A percentile compares a stretch with the other conserved stretches of the same genome.
phyloP scores from a whole-genome alignment of 2,888 invertebrate genomes.

The Phania funesta region DNA sequence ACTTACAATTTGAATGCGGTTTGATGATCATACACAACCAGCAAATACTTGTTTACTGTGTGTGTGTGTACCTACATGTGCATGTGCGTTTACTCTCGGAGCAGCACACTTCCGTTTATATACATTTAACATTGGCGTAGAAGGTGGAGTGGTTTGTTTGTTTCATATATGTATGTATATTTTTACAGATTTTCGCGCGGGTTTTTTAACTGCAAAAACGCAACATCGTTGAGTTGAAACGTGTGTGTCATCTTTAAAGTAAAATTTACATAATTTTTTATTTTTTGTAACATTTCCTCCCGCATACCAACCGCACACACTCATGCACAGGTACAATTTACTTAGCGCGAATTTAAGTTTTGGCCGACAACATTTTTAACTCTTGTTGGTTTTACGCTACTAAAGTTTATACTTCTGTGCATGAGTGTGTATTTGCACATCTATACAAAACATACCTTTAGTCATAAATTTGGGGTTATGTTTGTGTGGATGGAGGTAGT shows the following conservation, averaged over 20 bases:
- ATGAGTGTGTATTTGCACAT: background rate
- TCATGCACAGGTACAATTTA: slow-evolving; percentile 7
- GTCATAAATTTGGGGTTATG: slow-evolving; percentile 32
- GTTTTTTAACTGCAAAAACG: slow-evolving; percentile 23
- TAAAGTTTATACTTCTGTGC: background rate
- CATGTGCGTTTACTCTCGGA: background rate
- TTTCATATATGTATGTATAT: slow-evolving; percentile 14
- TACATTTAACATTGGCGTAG: slow-evolving; percentile 32
- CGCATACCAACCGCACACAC: background rate
- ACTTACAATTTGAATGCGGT: background rate
- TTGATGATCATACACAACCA: slow-evolving; percentile 16
- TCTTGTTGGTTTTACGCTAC: slow-evolving; percentile 15
- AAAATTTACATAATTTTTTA: slow-evolving; percentile 40
- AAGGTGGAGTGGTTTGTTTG: slow-evolving; percentile 9
- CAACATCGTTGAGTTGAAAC: slow-evolving; percentile 30
- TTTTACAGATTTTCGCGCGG: slow-evolving; percentile 51
- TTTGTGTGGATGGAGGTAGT: background rate
- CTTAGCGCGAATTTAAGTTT: slow-evolving; percentile 30
- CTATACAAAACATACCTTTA: slow-evolving; percentile 7
- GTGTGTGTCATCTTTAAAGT: slow-evolving; percentile 37
- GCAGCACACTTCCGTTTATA: slow-evolving; percentile 51
- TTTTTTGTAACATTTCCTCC: slow-evolving; percentile 8
- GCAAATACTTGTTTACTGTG: background rate
- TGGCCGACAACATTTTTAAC: slow-evolving; percentile 29
- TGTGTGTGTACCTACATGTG: background rate